Percentiles rank a stretch among this genome's conserved stretches.
Conservation (phyloP, 2,113 vertebrate genomes). For the Cisticola juncidis region DNA sequence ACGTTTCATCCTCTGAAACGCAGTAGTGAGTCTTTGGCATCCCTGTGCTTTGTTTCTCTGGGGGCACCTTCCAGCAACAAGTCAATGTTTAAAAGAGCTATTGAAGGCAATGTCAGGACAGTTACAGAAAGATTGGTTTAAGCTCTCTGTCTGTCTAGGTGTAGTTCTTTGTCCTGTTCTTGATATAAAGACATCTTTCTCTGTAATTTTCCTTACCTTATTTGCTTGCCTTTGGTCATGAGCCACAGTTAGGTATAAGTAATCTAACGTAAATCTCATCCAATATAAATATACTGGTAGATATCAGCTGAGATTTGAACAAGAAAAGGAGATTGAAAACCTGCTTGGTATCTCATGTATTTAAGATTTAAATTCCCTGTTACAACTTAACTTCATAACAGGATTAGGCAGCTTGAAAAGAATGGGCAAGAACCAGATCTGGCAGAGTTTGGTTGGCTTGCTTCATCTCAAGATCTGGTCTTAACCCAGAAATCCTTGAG, state of each 20-base stretch:
- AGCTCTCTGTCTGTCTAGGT: slow-evolving; percentile 42
- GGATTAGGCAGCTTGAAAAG: slow-evolving; percentile 55
- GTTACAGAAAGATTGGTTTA: slow-evolving; percentile 46
- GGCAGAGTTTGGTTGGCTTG: slow-evolving; percentile 28
- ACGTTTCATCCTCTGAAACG: background rate
- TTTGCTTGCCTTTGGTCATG: background rate
- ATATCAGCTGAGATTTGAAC: slow-evolving; percentile 28
- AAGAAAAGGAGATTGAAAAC: slow-evolving; percentile 30
- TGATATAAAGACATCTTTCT: slow-evolving; percentile 15
- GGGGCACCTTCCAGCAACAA: slow-evolving; percentile 37
- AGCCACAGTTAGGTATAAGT: background rate
- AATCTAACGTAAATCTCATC: background rate
- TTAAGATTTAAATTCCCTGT: slow-evolving; percentile 47
- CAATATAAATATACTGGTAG: slow-evolving; percentile 18
- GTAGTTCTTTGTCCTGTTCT: slow-evolving; percentile 20
- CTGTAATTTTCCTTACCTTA: background rate
- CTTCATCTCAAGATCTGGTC: background rate
- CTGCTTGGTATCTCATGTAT: background rate
- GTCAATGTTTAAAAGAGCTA: slow-evolving; percentile 9
- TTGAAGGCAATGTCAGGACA: slow-evolving; percentile 38
- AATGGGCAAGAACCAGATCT: slow-evolving; percentile 4
- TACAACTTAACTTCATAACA: slow-evolving; percentile 54
- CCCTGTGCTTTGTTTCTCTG: slow-evolving; percentile 21
- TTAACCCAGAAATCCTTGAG: slow-evolving; percentile 41
- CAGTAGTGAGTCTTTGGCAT: background rate